These are phyloP conservation scores for Crotophaga sulcirostris DNA, from an alignment of 2,113 vertebrate species.

Conservation along the genomic window DNA sequence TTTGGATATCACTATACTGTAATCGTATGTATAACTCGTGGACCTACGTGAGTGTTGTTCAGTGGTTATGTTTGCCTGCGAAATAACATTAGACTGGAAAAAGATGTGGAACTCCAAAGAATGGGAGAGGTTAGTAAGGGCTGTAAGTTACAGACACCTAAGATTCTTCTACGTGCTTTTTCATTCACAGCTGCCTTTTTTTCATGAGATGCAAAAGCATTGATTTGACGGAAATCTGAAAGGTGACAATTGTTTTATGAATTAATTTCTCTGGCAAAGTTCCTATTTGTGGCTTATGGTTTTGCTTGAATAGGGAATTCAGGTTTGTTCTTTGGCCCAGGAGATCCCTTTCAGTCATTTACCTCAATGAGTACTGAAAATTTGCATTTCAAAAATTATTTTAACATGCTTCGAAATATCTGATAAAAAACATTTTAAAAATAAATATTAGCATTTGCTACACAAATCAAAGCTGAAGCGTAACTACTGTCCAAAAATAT, in stretches of 20 bases:
- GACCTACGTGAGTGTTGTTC: neutral
- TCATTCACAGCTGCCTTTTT: conserved; percentile 22
- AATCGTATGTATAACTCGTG: neutral
- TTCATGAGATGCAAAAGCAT: neutral
- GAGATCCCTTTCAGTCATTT: neutral
- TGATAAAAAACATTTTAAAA: neutral
- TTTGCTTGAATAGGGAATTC: neutral
- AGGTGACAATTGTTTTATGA: neutral
- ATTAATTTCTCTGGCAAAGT: neutral
- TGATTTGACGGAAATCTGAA: neutral
- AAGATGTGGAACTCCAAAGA: neutral
- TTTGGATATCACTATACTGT: neutral
- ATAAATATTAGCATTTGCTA: neutral
- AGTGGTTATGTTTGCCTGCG: neutral
- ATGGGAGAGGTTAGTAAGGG: neutral
- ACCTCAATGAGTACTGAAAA: neutral
- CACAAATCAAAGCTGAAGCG: neutral
- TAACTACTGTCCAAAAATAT: neutral
- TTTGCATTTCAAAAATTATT: neutral
- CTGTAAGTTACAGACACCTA: neutral
- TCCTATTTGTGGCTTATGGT: neutral
- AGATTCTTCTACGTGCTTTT: neutral
- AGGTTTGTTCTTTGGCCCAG: neutral
- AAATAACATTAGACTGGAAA: neutral
- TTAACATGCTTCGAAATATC: neutral